phyloP scores from a whole-genome alignment of 2,888 invertebrate genomes.

The Synergus gifuensis region DNA sequence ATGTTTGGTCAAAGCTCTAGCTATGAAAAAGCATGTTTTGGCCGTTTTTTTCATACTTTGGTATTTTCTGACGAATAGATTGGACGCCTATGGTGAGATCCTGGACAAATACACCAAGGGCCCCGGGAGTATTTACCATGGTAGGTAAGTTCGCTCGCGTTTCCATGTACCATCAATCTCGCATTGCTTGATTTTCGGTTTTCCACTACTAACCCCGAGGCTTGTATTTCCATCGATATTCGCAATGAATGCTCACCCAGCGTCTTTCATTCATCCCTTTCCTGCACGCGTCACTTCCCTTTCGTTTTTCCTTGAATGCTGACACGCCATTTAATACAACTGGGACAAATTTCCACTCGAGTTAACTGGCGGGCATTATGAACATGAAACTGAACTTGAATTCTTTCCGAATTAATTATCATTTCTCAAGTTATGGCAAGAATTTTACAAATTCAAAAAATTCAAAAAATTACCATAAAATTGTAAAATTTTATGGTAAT shows the following conservation, averaged over 20 bases:
- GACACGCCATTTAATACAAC: too few species aligned
- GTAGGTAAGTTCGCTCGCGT: constrained; percentile 64
- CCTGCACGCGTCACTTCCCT: not conserved
- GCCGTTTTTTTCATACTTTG: not conserved
- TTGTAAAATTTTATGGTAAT: too few species aligned
- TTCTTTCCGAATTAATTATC: not conserved
- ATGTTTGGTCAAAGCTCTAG: not conserved
- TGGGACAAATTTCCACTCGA: too few species aligned
- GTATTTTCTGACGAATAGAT: not conserved
- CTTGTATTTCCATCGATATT: not conserved
- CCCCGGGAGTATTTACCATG: constrained; percentile 64
- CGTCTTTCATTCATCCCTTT: not conserved
- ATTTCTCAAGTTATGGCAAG: too few species aligned
- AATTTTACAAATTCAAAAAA: too few species aligned
- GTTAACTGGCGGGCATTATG: too few species aligned
- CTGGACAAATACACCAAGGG: constrained; percentile 57
- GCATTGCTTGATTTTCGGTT: constrained; percentile 9
- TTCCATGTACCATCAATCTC: constrained; percentile 28
- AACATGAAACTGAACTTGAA: too few species aligned
- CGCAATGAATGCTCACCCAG: not conserved
- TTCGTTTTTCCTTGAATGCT: not conserved
- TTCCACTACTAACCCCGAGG: constrained; percentile 11
- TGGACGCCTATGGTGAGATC: not conserved
- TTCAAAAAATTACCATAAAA: too few species aligned
- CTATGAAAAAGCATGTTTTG: not conserved